Evolutionary conservation across 2,888 invertebrate genomes (phyloP), one percentile per base, ranked within the genome.

Genomic region (Synanthedon formicaeformis): DNA sequence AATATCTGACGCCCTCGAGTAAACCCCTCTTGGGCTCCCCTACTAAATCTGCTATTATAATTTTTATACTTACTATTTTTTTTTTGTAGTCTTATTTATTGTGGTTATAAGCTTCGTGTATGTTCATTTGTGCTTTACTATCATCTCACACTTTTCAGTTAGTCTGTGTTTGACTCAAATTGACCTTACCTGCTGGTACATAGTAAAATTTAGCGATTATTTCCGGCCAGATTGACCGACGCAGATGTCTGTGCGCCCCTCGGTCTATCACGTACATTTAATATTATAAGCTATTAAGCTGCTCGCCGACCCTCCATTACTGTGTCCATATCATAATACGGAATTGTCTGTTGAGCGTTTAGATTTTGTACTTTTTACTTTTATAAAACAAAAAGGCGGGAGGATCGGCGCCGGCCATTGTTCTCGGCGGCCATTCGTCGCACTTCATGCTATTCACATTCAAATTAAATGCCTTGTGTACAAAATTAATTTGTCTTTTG

Each of bases 401-500:
- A 63, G 68, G 71, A 75, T 73, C 85, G 84, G 86, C 85, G 85
- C 85, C 86, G 82, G 77, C 77, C 75, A 86, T 86, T 87, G 86
- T 86, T 86, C 83, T 81, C 81, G 66, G 66, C 72, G 78, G 73
- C 83, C 83, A 86, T 86, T 86, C 87, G 87, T 83, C 84, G 83
- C 87, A 86, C 85, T 86, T 85, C 87, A 86, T 78, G 87, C 85
- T 86, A 86, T 86, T 87, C 86, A 83, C 84, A 86, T 86, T 87
- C 82, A 86, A 87, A 87, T 87, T 86, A 87, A 87, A 86, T 82
- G 83, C 78, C 76, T 77, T 78, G 85, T 83, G 86, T 87, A 86
- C 84, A 82, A 85, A 84, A 86, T 87, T 87, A 86, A 87, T 87
- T 87, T 86, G 86, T 87, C 87, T 85, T 87, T 87, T 87, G 87